A percentile compares a stretch with the other conserved stretches of the same genome.
phyloP scores from a whole-genome alignment of 2,888 invertebrate genomes.

The Gastrophysa polygoni region DNA sequence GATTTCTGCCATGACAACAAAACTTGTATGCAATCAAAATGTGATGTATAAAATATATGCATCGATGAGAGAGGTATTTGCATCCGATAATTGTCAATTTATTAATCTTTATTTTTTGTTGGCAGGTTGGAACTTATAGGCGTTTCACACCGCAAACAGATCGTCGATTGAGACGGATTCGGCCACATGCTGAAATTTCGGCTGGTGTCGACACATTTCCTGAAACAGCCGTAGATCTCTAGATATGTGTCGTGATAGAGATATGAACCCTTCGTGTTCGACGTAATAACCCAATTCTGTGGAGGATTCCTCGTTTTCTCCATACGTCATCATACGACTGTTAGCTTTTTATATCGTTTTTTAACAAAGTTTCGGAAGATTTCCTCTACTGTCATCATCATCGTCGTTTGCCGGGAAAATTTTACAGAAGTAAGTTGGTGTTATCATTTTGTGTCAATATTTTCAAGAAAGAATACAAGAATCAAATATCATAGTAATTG shows the following conservation, averaged over 20 bases:
- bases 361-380: no score
- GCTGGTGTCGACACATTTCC: conserved; percentile 89
- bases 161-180: conserved; percentile 33
- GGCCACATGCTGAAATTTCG: conserved; percentile 87
- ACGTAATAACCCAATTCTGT: conserved; percentile 24
- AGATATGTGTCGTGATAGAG: conserved; percentile 74
- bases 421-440: background rate
- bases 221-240: conserved; percentile 89
- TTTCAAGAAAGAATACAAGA: no score
- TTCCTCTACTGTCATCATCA: no score
- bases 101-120: conserved; percentile 14
- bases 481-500: no score
- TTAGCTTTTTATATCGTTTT: conserved; percentile 13
- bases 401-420: background rate
- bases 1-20: no score
- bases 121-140: conserved; percentile 28
- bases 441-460: no score
- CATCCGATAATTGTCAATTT: no score
- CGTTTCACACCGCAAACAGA: conserved; percentile 21
- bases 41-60: no score
- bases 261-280: conserved; percentile 66
- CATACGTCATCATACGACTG: background rate
- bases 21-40: no score
- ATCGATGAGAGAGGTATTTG: no score
- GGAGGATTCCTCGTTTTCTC: background rate